Conservation (phyloP, 2,113 vertebrate genomes). For the Hucho hucho region DNA sequence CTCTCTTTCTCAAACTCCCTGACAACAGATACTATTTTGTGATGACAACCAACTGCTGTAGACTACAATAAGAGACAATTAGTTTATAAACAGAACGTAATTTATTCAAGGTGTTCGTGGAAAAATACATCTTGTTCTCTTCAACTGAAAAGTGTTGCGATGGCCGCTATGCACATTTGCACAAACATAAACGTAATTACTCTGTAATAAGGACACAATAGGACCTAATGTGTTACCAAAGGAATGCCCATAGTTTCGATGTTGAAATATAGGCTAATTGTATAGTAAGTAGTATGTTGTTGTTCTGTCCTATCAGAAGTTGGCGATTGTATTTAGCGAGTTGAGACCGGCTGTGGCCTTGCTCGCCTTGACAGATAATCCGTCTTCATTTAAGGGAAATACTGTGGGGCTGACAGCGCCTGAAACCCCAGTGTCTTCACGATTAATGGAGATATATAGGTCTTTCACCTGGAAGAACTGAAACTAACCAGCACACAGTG, state of each 20-base stretch:
- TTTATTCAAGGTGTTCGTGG: too few species aligned
- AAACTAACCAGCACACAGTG: background rate
- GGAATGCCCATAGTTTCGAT: background rate
- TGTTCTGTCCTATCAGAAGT: background rate
- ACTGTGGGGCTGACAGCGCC: conserved; percentile 47
- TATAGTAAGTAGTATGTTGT: too few species aligned
- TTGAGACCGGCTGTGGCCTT: conserved; percentile 65
- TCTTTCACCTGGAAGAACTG: conserved; percentile 32
- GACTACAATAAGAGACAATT: too few species aligned
- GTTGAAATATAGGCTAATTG: background rate
- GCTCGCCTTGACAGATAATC: conserved; percentile 67
- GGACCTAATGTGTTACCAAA: background rate
- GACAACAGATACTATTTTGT: too few species aligned
- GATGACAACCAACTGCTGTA: too few species aligned
- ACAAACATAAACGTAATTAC: too few species aligned
- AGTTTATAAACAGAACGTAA: too few species aligned
- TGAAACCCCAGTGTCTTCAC: conserved; percentile 56
- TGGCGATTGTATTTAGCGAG: conserved; percentile 61
- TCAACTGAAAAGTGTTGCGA: too few species aligned
- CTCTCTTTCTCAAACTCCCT: background rate
- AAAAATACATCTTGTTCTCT: too few species aligned
- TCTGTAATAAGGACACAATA: background rate
- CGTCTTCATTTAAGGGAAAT: conserved; percentile 68
- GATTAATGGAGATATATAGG: conserved; percentile 62
- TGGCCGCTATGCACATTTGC: too few species aligned